Base-by-base conservation (phyloP, 2,113 vertebrate species). In the Platysternon megacephalum region DNA sequence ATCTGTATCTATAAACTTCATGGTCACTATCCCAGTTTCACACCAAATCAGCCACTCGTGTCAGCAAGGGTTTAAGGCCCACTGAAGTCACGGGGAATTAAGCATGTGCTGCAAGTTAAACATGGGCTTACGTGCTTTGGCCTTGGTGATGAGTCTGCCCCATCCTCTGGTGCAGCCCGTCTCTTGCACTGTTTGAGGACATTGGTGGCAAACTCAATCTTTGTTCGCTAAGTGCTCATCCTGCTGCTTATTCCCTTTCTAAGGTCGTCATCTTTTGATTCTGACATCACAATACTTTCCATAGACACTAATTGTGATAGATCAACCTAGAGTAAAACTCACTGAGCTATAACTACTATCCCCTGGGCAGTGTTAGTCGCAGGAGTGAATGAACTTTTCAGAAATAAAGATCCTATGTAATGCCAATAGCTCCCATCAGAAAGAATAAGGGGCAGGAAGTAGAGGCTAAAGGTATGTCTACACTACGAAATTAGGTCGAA, bases 121-220 rank as follows among this genome's bases (percentile, higher is more conserved):
- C 46, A 5, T 7, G 0, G 11, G 14, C 29, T 7, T 19, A 10
- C 26, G 22, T 79, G 84, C 51, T 92, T 39, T 85, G 72, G 51
- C 48, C 48, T 85, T 74, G 17, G 79, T n/a, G 28, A 42, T 44
- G 76, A 96, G 52, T 72, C 80, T 88, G 82, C 58, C 44, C 82
- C 9, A 0, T 5, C 42, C 21, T 17, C 28, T 4, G 2, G 0
- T 0, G 0, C 58, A 51, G 53, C 42, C 53, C 46, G 26, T 35
- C 53, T 26, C 19, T 5, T 8, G 2, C 0, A 0, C 6, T 49
- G 48, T 32, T 86, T 32, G 3, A 19, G 84, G 74, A 76, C 42
- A 4, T 8, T 29, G 42, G 72, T 39, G 26, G 72, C 39, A 55
- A 44, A 52, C 32, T 29, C 4, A 6, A 3, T 65, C 84, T 80